Evolutionary conservation across 2,113 vertebrate genomes (phyloP).

Genomic region (Chaetorhynchus papuensis): DNA sequence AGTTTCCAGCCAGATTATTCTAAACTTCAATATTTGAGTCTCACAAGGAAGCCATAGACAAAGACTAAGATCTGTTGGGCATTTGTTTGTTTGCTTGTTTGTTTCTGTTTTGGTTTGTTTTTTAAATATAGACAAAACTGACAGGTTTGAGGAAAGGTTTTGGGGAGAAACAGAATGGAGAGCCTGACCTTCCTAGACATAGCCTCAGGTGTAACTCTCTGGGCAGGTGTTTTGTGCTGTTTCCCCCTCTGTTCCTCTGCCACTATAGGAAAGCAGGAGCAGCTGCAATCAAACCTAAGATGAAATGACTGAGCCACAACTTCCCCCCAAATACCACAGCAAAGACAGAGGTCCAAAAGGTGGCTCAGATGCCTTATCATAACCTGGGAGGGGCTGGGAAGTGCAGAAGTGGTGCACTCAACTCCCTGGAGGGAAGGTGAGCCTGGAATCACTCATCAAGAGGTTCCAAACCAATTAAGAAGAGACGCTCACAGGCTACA

Average conservation of each 20-base stretch:
- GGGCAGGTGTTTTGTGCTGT: background rate
- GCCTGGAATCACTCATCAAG: conserved; percentile 17
- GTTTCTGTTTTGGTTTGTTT: background rate
- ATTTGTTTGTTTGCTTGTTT: background rate
- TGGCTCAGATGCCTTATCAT: background rate
- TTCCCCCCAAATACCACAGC: background rate
- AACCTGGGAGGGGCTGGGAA: conserved; percentile 35
- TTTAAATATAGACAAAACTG: background rate
- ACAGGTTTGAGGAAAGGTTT: background rate
- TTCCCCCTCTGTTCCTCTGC: background rate
- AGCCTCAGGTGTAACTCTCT: background rate
- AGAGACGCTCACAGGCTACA: background rate
- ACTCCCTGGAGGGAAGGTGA: background rate
- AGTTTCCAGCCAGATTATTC: background rate
- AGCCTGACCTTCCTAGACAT: background rate
- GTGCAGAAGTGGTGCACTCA: background rate
- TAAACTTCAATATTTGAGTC: background rate
- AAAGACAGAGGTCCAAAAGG: background rate
- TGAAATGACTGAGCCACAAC: background rate
- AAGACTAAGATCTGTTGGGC: background rate
- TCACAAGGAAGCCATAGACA: background rate
- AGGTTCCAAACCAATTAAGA: conserved; percentile 24
- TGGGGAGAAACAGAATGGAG: background rate
- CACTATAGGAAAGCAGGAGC: background rate
- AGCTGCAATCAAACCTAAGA: background rate